Evolutionary conservation across 1,140 invertebrate genomes (phyloP).

Genomic region (Drosophila elegans): DNA sequence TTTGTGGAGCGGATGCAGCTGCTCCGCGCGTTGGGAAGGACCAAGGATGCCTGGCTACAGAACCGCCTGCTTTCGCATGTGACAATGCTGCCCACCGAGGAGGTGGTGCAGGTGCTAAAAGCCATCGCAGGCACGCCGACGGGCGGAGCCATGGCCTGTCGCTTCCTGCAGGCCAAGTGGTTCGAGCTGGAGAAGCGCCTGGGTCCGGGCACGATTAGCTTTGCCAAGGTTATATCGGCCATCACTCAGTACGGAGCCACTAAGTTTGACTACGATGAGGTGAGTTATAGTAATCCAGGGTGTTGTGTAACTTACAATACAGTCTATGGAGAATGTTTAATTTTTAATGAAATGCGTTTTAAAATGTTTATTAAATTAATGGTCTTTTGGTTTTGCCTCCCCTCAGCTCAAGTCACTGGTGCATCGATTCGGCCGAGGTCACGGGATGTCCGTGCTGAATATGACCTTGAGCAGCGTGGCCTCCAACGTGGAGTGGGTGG

Average conservation of each 20-base stretch:
- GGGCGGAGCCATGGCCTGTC: conserved; percentile 90
- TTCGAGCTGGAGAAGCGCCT: conserved; percentile 87
- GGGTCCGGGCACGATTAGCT: conserved; percentile 89
- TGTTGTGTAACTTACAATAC: no score
- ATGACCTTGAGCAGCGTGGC: conserved; percentile 84
- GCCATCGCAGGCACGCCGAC: conserved; percentile 89
- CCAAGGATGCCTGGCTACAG: conserved; percentile 90
- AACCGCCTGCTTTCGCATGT: conserved; percentile 89
- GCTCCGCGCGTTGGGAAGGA: conserved; percentile 88
- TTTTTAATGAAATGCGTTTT: no score
- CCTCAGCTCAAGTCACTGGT: conserved; percentile 78
- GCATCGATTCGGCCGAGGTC: conserved; percentile 83
- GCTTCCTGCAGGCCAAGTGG: conserved; percentile 91
- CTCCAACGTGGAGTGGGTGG: conserved; percentile 84
- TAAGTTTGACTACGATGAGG: conserved; percentile 90
- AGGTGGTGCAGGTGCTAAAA: conserved; percentile 89
- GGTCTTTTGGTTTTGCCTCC: background rate
- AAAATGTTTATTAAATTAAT: no score
- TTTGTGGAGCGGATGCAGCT: conserved; percentile 90
- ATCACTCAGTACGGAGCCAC: conserved; percentile 90
- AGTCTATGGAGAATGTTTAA: no score
- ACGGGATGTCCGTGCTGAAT: conserved; percentile 80
- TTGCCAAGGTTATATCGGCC: conserved; percentile 89
- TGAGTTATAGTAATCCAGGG: conserved; percentile 57
- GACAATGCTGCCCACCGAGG: conserved; percentile 88